phyloP scores from a whole-genome alignment of 2,888 invertebrate genomes.

The Podabrus alpinus region DNA sequence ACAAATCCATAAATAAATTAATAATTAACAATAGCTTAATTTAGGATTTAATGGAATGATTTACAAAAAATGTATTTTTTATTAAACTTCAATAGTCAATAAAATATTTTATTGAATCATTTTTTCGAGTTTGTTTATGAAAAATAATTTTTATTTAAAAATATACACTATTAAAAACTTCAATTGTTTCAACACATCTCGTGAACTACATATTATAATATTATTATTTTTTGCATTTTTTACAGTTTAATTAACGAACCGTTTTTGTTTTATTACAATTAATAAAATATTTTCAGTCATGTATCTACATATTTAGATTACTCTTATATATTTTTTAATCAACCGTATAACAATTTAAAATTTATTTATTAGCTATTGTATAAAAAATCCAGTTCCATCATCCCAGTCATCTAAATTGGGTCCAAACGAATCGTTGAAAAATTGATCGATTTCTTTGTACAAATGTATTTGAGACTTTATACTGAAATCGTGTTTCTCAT shows the following conservation, averaged over 20 bases:
- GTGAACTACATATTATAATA: neutral
- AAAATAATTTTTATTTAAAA: neutral
- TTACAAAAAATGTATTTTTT: neutral
- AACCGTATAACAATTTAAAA: slow-evolving; percentile 24
- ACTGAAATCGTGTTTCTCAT: slow-evolving; percentile 78
- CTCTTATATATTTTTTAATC: slow-evolving; percentile 9
- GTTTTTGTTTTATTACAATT: neutral
- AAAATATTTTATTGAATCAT: neutral
- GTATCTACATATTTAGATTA: neutral
- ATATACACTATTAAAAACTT: neutral
- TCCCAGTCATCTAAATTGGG: slow-evolving; percentile 54
- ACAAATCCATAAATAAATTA: neutral
- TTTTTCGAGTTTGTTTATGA: neutral
- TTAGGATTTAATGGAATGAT: neutral
- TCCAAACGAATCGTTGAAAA: slow-evolving; percentile 83
- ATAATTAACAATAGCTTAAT: neutral
- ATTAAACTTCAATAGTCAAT: neutral
- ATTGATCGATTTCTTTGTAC: slow-evolving; percentile 83
- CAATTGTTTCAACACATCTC: neutral
- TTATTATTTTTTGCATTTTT: neutral
- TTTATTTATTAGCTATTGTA: slow-evolving; percentile 37
- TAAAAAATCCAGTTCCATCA: slow-evolving; percentile 53
- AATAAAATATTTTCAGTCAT: slow-evolving; percentile 5
- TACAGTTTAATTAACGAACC: neutral
- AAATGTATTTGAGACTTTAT: slow-evolving; percentile 74